Evolutionary conservation across 1,140 invertebrate genomes (phyloP).

Genomic region (Lepidurus couesii): DNA sequence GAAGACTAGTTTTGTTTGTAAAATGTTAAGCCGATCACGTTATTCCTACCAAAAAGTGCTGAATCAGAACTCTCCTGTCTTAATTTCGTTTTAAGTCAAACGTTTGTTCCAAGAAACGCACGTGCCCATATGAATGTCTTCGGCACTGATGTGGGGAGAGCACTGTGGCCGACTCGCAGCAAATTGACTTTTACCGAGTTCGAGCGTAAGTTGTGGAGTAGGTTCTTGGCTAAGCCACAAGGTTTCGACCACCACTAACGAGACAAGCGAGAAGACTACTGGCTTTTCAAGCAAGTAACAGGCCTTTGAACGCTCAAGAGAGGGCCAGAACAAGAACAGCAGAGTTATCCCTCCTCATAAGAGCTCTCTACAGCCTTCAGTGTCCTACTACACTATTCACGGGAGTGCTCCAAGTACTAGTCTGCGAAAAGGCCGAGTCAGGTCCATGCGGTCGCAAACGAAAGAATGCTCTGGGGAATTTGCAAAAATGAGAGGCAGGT

Average conservation of each 20-base stretch:
- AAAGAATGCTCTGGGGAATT: too few relatives aligned
- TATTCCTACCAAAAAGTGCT: background rate
- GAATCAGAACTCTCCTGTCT: background rate
- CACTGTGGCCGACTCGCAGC: background rate
- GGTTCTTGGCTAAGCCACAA: background rate
- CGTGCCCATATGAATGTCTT: slow-evolving; percentile 7
- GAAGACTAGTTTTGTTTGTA: background rate
- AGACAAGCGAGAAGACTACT: slow-evolving; percentile 18
- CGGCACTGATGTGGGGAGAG: background rate
- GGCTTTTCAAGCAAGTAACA: background rate
- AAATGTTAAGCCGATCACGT: background rate
- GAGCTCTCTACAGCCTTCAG: background rate
- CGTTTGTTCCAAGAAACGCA: slow-evolving; percentile 21
- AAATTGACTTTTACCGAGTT: background rate
- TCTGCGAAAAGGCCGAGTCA: background rate
- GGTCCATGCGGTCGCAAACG: background rate
- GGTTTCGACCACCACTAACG: slow-evolving; percentile 4
- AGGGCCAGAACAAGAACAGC: background rate
- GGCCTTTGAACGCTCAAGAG: slow-evolving; percentile 8
- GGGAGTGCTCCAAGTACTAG: background rate
- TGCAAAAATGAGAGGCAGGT: too few relatives aligned
- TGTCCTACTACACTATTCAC: background rate
- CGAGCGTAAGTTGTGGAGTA: background rate
- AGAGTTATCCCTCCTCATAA: background rate
- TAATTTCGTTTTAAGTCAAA: background rate